Base-by-base conservation (phyloP, 2,113 vertebrate genomes). In the Vulpes lagopus region DNA sequence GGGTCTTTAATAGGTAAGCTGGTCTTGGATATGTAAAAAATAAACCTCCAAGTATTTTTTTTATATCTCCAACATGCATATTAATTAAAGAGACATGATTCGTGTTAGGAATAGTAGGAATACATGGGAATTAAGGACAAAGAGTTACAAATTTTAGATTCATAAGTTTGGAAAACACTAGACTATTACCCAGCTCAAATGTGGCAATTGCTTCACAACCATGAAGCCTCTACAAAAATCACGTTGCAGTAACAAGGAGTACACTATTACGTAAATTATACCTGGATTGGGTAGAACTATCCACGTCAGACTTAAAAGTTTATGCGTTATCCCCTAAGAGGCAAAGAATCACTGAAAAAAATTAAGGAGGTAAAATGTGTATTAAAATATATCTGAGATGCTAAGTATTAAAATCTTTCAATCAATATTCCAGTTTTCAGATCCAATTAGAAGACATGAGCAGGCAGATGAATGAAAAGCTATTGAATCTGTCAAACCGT, bases 291-390 rank as follows among this genome's bases (percentile, higher is more conserved):
- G 1, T 81, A 64, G 57, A 22, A 74, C 14, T 38, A 55, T 86
- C 57, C 10, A 57, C 17, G 5, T 32, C 32, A 91, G 62, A 30
- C 74, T 94, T 80, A 83, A 60, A 84, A 59, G 6, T 69, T 12
- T 85, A 65, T 38, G 30, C 23, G 32, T 59, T 57, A 87, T 23
- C 30, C 23, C 73, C 11, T n/a, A 74, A 87, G 59, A 62, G 25
- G 8, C 32, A 92, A 91, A 89, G 25, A 87, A 69, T 85, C 53
- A 71, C 22, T 74, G 14, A 90, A 95, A 94, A 35, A 55, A 84
- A 35, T 84, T 91, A 71, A 81, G 9, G 16, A 67, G 53, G 1
- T 0, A 83, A 51, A 8, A 6, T n/a, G 19, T 73, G 5, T 25
- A 55, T 81, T 90, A 94, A 96, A 80, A 94, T 59, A 57, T 8